Evolutionary conservation across 2,113 vertebrate species (phyloP).

Genomic region (Epinephelus cyanopodus): DNA sequence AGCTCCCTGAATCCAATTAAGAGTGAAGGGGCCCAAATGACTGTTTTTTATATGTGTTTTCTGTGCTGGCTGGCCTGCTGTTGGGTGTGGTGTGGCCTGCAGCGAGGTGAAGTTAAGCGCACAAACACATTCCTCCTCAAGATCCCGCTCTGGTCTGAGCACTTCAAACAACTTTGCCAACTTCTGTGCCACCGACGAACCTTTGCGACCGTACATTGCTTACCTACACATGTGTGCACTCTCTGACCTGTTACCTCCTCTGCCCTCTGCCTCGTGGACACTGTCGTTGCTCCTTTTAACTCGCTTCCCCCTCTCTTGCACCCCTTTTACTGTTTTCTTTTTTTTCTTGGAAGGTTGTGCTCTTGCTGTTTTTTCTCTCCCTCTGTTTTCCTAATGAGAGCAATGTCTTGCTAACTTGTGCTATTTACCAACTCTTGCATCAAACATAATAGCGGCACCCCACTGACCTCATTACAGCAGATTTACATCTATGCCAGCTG

Average conservation of each 20-base stretch:
- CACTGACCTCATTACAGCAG: conserved; percentile 55
- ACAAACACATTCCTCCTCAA: conserved; percentile 80
- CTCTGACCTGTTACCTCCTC: conserved; percentile 30
- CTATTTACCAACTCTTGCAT: conserved; percentile 66
- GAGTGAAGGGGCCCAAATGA: conserved; percentile 77
- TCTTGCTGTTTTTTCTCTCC: conserved; percentile 25
- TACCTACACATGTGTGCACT: conserved; percentile 12
- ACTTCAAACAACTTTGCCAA: conserved; percentile 26
- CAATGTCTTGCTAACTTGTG: conserved; percentile 60
- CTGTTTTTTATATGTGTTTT: conserved; percentile 75
- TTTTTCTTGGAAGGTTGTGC: conserved; percentile 24
- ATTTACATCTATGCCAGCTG: conserved; percentile 52
- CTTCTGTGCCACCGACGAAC: conserved; percentile 1
- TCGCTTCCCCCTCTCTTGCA: conserved; percentile 27
- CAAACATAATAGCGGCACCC: conserved; percentile 48
- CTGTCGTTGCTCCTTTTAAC: conserved; percentile 4
- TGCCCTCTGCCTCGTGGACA: conserved; percentile 25
- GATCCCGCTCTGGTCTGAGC: conserved; percentile 53
- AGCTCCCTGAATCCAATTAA: conserved; percentile 83
- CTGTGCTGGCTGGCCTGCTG: conserved; percentile 72
- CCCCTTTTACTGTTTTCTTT: conserved; percentile 46
- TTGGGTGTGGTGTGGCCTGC: conserved; percentile 78
- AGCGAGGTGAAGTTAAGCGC: conserved; percentile 76
- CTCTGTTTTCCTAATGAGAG: conserved; percentile 59
- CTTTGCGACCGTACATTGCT: not conserved